These are phyloP conservation scores for Sebastes diaconus DNA, from an alignment of 2,797 vertebrate species.

Conservation along the genomic window DNA sequence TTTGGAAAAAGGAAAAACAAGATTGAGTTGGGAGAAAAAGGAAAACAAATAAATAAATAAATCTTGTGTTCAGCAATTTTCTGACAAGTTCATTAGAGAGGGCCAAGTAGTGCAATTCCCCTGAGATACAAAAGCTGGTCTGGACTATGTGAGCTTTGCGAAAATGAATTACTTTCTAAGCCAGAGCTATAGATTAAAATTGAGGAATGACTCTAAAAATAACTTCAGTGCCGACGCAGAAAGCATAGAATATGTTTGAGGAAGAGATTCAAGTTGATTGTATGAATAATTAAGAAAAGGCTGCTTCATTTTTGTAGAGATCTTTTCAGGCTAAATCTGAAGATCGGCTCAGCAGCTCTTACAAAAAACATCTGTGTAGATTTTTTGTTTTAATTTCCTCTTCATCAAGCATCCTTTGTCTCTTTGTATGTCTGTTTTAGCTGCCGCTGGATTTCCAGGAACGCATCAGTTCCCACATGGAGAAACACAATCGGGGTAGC, in stretches of 20 bases:
- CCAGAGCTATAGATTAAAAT: constrained; percentile 26
- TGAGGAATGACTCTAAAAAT: constrained; percentile 31
- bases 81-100: constrained; percentile 57
- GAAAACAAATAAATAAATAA: constrained; percentile 24
- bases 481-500: constrained; percentile 82
- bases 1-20: background rate
- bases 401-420: constrained; percentile 20
- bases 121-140: constrained; percentile 19
- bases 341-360: constrained; percentile 4
- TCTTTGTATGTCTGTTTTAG: constrained; percentile 71
- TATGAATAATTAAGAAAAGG: constrained; percentile 26
- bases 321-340: background rate
- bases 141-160: background rate
- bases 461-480: constrained; percentile 89
- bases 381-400: background rate
- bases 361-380: background rate
- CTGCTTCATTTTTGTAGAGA: background rate
- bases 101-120: constrained; percentile 26
- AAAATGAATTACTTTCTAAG: constrained; percentile 41
- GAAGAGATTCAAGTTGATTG: constrained; percentile 12
- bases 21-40: background rate
- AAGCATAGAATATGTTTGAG: background rate
- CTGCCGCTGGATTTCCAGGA: constrained; percentile 92
- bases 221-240: background rate
- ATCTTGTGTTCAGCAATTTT: constrained; percentile 42